Evolutionary conservation across 2,797 vertebrate species (phyloP).

Genomic region (Onychomys torridus): DNA sequence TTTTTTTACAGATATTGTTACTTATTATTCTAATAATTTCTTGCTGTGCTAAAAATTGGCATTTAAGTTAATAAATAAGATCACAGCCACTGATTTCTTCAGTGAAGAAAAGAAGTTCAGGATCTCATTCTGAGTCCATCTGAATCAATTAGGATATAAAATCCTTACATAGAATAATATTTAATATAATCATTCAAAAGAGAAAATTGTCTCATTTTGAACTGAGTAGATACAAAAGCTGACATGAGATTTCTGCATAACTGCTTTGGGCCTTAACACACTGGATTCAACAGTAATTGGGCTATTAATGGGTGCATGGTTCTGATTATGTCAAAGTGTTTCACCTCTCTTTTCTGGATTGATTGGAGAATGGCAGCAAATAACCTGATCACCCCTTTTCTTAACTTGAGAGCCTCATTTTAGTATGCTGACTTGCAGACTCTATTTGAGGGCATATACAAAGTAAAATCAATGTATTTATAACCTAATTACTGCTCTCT

Average conservation of each 20-base stretch:
- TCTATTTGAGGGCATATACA: conserved; percentile 68
- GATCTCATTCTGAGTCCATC: conserved; percentile 71
- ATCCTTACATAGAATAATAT: conserved; percentile 78
- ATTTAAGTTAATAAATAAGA: conserved; percentile 80
- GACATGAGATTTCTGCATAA: conserved; percentile 63
- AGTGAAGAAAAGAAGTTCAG: conserved; percentile 67
- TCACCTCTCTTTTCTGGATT: conserved; percentile 60
- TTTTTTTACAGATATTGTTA: conserved; percentile 56
- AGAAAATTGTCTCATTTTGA: conserved; percentile 78
- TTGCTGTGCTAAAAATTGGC: conserved; percentile 67
- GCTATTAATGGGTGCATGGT: conserved; percentile 76
- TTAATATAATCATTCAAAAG: conserved; percentile 79
- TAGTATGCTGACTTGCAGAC: background rate
- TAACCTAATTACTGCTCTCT: conserved; percentile 39
- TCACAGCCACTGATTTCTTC: conserved; percentile 68
- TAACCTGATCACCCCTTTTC: conserved; percentile 53
- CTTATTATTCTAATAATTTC: conserved; percentile 76
- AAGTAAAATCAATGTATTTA: conserved; percentile 70
- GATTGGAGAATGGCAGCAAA: conserved; percentile 63
- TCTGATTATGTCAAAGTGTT: conserved; percentile 77
- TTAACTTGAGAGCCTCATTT: conserved; percentile 46
- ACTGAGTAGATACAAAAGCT: conserved; percentile 77
- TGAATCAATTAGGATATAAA: conserved; percentile 83
- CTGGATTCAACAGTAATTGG: conserved; percentile 73
- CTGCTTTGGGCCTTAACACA: conserved; percentile 75